A percentile compares a stretch with the other conserved stretches of the same genome.
Conservation (phyloP, 30 jellyfish, hydroid and myxozoan species). For the Hydractinia echinata region DNA sequence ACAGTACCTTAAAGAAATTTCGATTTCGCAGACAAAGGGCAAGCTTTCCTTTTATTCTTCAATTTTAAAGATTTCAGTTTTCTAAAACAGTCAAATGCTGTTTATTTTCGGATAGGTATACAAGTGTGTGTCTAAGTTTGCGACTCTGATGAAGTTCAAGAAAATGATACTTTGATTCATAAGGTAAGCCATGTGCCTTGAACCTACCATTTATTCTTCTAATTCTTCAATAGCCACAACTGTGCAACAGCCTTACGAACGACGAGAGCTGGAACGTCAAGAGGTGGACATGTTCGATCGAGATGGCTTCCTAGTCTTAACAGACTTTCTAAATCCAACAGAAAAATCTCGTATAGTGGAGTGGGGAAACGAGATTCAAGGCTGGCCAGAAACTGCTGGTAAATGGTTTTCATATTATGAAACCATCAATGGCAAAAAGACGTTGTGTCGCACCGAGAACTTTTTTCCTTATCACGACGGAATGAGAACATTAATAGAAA, state of each 20-base stretch:
- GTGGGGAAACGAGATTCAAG: slow-evolving; percentile 16
- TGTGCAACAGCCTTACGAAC: background rate
- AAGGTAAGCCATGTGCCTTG: too few relatives aligned
- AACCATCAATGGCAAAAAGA: slow-evolving; percentile 3
- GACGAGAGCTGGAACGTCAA: background rate
- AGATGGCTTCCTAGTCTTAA: slow-evolving; percentile 1
- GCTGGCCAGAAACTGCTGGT: slow-evolving; percentile 17
- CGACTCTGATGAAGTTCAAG: too few relatives aligned
- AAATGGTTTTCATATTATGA: slow-evolving; percentile 24
- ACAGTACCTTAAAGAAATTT: too few relatives aligned
- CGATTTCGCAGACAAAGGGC: too few relatives aligned
- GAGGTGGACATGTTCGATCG: slow-evolving; percentile 9
- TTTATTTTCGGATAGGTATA: too few relatives aligned
- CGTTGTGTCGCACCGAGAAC: slow-evolving; percentile 19
- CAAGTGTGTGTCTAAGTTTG: too few relatives aligned
- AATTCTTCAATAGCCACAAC: too few relatives aligned
- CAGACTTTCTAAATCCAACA: background rate
- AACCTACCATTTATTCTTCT: too few relatives aligned
- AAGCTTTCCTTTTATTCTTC: too few relatives aligned
- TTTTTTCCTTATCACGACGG: slow-evolving; percentile 8
- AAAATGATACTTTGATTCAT: too few relatives aligned
- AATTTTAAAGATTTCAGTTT: too few relatives aligned
- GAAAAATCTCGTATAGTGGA: background rate
- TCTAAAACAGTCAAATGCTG: too few relatives aligned
- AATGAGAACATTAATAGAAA: background rate